phyloP scores from a whole-genome alignment of 2,888 invertebrate genomes.

The Hydropsyche betteni region DNA sequence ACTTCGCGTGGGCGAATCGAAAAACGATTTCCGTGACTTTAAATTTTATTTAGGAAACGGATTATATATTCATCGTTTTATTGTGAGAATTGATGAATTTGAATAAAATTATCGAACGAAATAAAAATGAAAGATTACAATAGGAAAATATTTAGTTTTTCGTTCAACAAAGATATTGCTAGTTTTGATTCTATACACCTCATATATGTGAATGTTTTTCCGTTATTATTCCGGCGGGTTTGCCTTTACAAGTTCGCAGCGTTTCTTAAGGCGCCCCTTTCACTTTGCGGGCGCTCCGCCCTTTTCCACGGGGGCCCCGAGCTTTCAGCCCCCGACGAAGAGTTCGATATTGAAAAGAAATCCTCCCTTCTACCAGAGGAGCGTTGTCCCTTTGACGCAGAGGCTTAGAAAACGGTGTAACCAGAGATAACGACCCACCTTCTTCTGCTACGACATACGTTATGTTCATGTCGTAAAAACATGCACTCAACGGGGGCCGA shows the following conservation, averaged over 20 bases:
- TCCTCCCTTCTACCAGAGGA: slow-evolving; percentile 7
- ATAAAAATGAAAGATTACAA: no score
- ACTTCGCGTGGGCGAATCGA: no score
- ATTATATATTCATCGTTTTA: no score
- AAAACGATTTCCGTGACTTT: no score
- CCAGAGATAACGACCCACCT: slow-evolving; percentile 16
- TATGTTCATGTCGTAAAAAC: no score
- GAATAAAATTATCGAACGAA: no score
- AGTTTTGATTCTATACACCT: no score
- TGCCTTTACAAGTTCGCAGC: slow-evolving; percentile 10
- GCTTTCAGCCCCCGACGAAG: not conserved
- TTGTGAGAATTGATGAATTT: no score
- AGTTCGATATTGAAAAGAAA: slow-evolving; percentile 31
- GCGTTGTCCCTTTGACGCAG: slow-evolving; percentile 26
- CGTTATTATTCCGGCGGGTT: not conserved
- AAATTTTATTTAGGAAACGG: no score
- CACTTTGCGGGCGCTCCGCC: slow-evolving; percentile 9
- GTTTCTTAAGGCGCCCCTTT: slow-evolving; percentile 25
- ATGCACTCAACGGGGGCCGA: not conserved
- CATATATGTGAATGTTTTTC: no score
- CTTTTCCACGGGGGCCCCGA: slow-evolving; percentile 11
- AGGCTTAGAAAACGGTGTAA: slow-evolving; percentile 30
- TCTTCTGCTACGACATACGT: not conserved
- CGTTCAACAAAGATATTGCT: no score
- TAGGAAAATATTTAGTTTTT: no score